Conservation (phyloP, 2,888 invertebrate species). For the Agrilus mali region DNA sequence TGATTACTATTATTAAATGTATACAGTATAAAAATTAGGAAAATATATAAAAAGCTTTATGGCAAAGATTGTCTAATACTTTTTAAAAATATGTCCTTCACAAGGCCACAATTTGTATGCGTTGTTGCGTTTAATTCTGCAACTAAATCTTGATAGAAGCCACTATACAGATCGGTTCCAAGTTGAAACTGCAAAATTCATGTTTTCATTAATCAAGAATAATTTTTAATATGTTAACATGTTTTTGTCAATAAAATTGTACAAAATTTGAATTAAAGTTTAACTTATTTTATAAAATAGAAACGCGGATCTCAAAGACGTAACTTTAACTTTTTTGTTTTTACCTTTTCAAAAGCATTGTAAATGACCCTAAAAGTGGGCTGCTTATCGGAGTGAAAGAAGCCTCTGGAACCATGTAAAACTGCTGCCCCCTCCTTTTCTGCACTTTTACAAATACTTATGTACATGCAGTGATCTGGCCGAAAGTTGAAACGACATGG, state of each 20-base stretch:
- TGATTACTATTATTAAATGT: neutral
- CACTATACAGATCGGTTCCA: slow-evolving; percentile 48
- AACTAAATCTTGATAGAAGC: slow-evolving; percentile 47
- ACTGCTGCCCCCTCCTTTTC: slow-evolving; percentile 64
- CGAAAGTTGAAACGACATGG: slow-evolving; percentile 86
- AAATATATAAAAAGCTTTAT: slow-evolving; percentile 26
- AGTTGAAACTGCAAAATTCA: slow-evolving; percentile 44
- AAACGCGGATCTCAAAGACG: too few species aligned
- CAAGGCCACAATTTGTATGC: slow-evolving; percentile 52
- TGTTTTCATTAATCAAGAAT: slow-evolving; percentile 1
- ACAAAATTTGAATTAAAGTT: too few species aligned
- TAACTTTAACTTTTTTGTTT: too few species aligned
- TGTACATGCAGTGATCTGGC: slow-evolving; percentile 94
- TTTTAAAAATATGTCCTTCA: slow-evolving; percentile 40
- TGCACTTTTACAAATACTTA: slow-evolving; percentile 69
- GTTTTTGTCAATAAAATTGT: neutral
- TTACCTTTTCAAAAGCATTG: slow-evolving; percentile 45
- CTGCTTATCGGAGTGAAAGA: slow-evolving; percentile 77
- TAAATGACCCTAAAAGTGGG: slow-evolving; percentile 69
- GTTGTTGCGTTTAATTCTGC: slow-evolving; percentile 39
- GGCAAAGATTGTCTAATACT: slow-evolving; percentile 32
- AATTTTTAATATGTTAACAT: neutral
- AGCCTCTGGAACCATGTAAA: slow-evolving; percentile 78
- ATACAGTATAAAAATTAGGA: slow-evolving; percentile 9
- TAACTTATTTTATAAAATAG: too few species aligned